Evolutionary conservation across 2,113 vertebrate genomes (phyloP), one percentile per base, ranked within the genome.

Genomic region (Tachysurus fulvidraco): DNA sequence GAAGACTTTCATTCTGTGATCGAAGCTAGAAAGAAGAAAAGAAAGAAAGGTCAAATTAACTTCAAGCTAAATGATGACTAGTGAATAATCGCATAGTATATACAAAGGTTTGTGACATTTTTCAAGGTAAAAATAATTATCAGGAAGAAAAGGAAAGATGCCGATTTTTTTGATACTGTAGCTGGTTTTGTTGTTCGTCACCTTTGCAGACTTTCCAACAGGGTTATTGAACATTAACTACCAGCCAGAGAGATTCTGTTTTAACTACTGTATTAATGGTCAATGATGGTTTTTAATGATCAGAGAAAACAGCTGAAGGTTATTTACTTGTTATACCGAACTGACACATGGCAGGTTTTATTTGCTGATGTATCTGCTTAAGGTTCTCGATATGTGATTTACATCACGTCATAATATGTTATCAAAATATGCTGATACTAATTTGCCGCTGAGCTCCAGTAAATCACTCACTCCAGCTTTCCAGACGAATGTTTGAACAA

Each of bases 1-100:
- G 82, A 96, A 94, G 44, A 96, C 97, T 85, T 96, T 95, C 87
- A 97, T 92, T 78, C 97, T 93, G 69, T 89, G 88, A 90, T 99
- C 97, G 74, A 95, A 95, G 91, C 96, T 97, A 89, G 73, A 71
- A 89, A 14, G 2, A 86, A 16, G 1, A 6, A 83, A 78, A 73
- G n/a, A 80, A n/a, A 30, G 23, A 71, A n/a, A 44, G 14, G 21
- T 79, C 21, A 83, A 41, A 28, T 46, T 71, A 12, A 19, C n/a
- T 41, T 12, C 52, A 52, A 79, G 7, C 9, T 25, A 71, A 73
- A 81, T 64, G 16, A 41, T 79, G 21, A 30, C 16, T 69, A n/a
- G 5, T 46, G 13, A 81, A 64, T 81, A 41, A 81, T 60, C 1
- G 23, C 19, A 81, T 16, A 5, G 52, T 79, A 36, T 78, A 2